phyloP scores from a whole-genome alignment of 2,888 invertebrate species.

The Rhamphomyia laevipes region DNA sequence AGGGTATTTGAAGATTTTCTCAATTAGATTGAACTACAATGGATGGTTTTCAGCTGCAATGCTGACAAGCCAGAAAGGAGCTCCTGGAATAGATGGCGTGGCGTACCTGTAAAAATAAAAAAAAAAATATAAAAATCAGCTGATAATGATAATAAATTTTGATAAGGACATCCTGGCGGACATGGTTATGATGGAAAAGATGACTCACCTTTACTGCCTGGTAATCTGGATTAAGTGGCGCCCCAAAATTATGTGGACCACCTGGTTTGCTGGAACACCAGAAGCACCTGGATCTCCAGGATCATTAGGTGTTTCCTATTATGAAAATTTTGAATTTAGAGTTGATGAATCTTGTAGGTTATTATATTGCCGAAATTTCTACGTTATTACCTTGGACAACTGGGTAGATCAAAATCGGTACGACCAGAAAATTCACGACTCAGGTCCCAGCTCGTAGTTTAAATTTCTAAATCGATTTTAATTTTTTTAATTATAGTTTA shows the following conservation, averaged over 20 bases:
- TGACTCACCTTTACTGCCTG: constrained; percentile 13
- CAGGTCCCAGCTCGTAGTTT: constrained; percentile 43
- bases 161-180: too few species aligned
- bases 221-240: constrained; percentile 17
- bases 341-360: constrained; percentile 53
- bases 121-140: too few species aligned
- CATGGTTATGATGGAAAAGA: constrained; percentile 9
- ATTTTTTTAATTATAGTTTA: background rate
- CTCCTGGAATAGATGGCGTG: constrained; percentile 63
- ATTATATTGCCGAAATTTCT: constrained; percentile 60
- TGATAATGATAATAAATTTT: too few species aligned
- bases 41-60: too few species aligned
- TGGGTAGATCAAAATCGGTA: constrained; percentile 54
- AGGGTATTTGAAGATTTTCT: too few species aligned
- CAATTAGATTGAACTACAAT: constrained; percentile 71
- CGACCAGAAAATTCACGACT: constrained; percentile 48
- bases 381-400: constrained; percentile 50
- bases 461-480: background rate
- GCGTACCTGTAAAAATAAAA: too few species aligned
- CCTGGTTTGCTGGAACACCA: constrained; percentile 40
- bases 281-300: constrained; percentile 11
- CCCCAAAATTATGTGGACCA: background rate
- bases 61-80: constrained; percentile 54
- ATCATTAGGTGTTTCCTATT: background rate
- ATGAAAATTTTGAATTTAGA: background rate